Percentiles rank a stretch among this genome's conserved stretches.
Evolutionary conservation across 2,113 vertebrate species (phyloP).

Genomic region (Podilymbus podiceps): DNA sequence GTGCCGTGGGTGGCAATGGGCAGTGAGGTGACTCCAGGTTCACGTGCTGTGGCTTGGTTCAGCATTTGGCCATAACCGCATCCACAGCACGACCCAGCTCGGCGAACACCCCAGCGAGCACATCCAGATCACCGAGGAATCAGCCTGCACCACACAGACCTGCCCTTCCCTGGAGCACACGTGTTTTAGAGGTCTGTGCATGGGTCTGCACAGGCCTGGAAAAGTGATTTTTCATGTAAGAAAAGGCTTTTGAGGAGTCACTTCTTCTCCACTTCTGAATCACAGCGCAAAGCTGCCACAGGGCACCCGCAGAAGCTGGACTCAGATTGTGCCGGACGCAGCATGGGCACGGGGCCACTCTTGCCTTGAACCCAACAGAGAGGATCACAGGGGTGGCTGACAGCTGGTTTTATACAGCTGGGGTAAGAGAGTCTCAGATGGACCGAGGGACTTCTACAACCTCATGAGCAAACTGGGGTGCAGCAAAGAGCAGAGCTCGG

Average conservation of each 20-base stretch:
- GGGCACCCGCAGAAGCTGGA: not conserved
- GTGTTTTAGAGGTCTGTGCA: not conserved
- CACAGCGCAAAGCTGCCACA: accelerated
- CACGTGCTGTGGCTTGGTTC: not conserved
- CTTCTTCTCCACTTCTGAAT: not conserved
- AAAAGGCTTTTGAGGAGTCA: not conserved
- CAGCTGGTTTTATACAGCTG: not conserved
- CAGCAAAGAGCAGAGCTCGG: not conserved
- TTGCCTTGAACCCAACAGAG: not conserved
- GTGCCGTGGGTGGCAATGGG: accelerated
- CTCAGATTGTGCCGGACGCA: not conserved
- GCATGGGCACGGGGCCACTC: accelerated
- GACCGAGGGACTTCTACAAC: not conserved
- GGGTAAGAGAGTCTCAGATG: accelerated
- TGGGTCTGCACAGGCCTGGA: not conserved
- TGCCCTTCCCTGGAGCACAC: accelerated
- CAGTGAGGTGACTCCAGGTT: not conserved
- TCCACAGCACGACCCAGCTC: not conserved
- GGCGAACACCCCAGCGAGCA: not conserved
- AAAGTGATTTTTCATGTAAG: not conserved
- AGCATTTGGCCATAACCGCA: not conserved
- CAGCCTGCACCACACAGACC: accelerated
- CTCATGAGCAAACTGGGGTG: not conserved
- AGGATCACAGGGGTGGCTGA: not conserved
- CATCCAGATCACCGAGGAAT: not conserved